Evolutionary conservation across 1,140 invertebrate genomes (phyloP).

Genomic region (Stratiolaelaps scimitus): DNA sequence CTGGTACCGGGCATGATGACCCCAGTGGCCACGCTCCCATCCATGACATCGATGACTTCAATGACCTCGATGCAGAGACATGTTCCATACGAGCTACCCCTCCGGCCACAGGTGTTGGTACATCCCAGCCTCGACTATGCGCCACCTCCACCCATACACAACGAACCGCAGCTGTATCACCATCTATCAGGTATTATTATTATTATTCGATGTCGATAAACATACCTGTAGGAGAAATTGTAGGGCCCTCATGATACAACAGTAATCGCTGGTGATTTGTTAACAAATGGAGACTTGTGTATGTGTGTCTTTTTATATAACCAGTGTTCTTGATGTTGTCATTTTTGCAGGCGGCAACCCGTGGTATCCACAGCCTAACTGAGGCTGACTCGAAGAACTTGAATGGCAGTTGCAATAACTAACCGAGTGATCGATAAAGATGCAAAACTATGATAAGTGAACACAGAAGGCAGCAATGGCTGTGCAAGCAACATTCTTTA

Average conservation of each 20-base stretch:
- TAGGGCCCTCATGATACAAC: too few relatives aligned
- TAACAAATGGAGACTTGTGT: too few relatives aligned
- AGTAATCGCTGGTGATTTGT: too few relatives aligned
- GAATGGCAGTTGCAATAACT: slow-evolving; percentile 28
- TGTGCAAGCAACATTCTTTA: too few relatives aligned
- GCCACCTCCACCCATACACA: not conserved
- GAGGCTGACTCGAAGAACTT: slow-evolving; percentile 25
- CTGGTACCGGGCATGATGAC: slow-evolving; percentile 15
- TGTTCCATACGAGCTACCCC: slow-evolving; percentile 46
- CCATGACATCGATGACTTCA: slow-evolving; percentile 1
- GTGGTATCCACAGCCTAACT: slow-evolving; percentile 27
- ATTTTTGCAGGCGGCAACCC: slow-evolving; percentile 12
- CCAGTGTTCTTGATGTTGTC: not conserved
- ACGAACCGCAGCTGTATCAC: slow-evolving; percentile 23
- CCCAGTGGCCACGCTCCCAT: slow-evolving; percentile 11
- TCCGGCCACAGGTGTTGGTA: slow-evolving; percentile 59
- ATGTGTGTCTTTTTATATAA: too few relatives aligned
- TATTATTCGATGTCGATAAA: too few relatives aligned
- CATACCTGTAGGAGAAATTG: too few relatives aligned
- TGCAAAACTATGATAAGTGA: too few relatives aligned
- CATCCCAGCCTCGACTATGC: slow-evolving; percentile 34
- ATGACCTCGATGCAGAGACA: slow-evolving; percentile 20
- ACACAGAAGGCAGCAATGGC: too few relatives aligned
- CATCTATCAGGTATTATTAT: slow-evolving; percentile 13
- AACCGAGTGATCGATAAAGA: too few relatives aligned